Base-by-base conservation (phyloP, 2,888 invertebrate species). In the Stenoptilia bipunctidactyla region DNA sequence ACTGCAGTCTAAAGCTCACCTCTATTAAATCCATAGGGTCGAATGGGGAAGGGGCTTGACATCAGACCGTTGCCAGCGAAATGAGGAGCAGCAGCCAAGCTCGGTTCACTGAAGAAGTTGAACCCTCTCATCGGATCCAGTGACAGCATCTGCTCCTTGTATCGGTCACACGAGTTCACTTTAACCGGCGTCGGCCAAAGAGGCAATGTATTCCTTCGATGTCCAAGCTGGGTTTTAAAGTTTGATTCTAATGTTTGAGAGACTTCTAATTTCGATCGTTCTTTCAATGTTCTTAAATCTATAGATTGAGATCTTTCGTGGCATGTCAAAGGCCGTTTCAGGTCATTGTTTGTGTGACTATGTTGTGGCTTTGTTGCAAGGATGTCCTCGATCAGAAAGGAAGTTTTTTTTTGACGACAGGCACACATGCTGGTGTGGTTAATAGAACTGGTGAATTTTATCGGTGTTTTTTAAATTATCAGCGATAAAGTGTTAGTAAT, bases 361-460 rank as follows among this genome's bases (percentile, higher is more conserved):
- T n/a, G n/a, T n/a, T n/a, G n/a, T 20, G 20, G 20, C 45, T 66
- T 69, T 40, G 57, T 66, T 6, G 35, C 38, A 1, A 82, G 64
- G 42, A 82, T 80, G 39, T 82, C 82, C 34, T 75, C 77, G 44
- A 82, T 82, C 10, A 80, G 54, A 50, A 82, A 82, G 1, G 79
- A 75, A 39, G 70, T 77, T 48, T 70, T 77, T 48, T 70, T 77
- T 44, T 73, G 75, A 40, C 61, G 73, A 64, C 80, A 79, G 55
- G 79, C 82, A 63, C 80, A 82, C 82, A 82, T 82, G 53, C 39
- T 61, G 66, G 47, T 53, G 54, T 62, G 45, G 51, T 56, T 61
- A 45, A 61, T 50, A 50, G 54, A 49, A 79, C 79, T 79, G 77
- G 64, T 72, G 64, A 74, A 75, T 60, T 61, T 9, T 30, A n/a